Conservation (phyloP, 2,888 invertebrate species). For the Drosophila stalkeri region DNA sequence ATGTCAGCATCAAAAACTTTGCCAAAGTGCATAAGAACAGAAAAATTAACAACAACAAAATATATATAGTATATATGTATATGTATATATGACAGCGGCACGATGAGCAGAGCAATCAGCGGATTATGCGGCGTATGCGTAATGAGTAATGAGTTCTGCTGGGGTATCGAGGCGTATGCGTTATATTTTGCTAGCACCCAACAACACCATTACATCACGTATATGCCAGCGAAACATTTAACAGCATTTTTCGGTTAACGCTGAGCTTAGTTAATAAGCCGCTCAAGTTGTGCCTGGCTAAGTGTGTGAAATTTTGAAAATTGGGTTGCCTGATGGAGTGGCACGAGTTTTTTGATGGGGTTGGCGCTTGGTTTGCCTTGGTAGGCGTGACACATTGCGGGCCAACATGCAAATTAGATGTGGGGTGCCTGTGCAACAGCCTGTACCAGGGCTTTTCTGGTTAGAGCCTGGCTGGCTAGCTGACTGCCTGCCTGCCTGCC, state of each 20-base stretch:
- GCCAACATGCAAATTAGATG: constrained; percentile 35
- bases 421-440: constrained; percentile 42
- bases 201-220: constrained; percentile 39
- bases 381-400: constrained; percentile 1
- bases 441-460: constrained; percentile 25
- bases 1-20: constrained; percentile 45
- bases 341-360: constrained; percentile 6
- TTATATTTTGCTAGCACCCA: constrained; percentile 28
- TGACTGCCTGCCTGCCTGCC: constrained; percentile 28
- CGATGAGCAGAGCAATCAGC: constrained; percentile 53
- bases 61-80: not conserved
- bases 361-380: not conserved
- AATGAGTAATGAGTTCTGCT: constrained; percentile 50
- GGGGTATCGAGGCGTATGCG: constrained; percentile 40
- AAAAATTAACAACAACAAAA: not conserved
- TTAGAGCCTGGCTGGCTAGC: not conserved
- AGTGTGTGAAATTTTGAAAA: constrained; percentile 48
- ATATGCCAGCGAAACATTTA: constrained; percentile 41
- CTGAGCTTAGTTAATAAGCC: constrained; percentile 54
- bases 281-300: constrained; percentile 46
- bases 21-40: constrained; percentile 55
- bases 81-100: not conserved
- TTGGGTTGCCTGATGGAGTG: constrained; percentile 36
- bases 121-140: constrained; percentile 55
- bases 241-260: constrained; percentile 57